Conservation (phyloP, 2,888 invertebrate genomes). For the Tricholauxania praeusta region DNA sequence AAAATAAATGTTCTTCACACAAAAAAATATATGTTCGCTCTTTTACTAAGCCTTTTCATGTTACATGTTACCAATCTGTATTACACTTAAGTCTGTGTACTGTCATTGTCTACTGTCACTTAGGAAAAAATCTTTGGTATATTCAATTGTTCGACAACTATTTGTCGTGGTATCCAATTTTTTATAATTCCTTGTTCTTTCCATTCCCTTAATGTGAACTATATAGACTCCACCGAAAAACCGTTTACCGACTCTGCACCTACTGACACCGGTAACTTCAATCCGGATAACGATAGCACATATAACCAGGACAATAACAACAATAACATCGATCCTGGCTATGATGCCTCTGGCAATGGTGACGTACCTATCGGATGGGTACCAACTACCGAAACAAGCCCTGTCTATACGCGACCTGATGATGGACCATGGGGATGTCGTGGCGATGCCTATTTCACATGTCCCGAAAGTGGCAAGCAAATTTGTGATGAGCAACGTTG, state of each 20-base stretch:
- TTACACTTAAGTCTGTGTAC: no score
- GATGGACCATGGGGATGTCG: slow-evolving; percentile 53
- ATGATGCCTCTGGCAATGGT: slow-evolving; percentile 51
- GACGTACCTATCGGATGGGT: neutral
- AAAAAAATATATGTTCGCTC: no score
- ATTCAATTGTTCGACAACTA: no score
- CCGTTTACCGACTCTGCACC: slow-evolving; percentile 19
- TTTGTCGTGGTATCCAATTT: no score
- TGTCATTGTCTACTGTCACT: no score
- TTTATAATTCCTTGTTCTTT: no score
- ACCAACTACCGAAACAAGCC: slow-evolving; percentile 47
- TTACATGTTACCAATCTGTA: no score
- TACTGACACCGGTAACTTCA: slow-evolving; percentile 4
- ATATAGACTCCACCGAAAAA: slow-evolving; percentile 13
- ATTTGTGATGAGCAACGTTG: slow-evolving; percentile 64
- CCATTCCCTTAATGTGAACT: slow-evolving; percentile 2
- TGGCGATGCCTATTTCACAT: slow-evolving; percentile 60
- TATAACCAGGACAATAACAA: neutral
- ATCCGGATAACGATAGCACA: neutral
- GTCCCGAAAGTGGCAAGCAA: slow-evolving; percentile 49
- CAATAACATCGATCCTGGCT: slow-evolving; percentile 22
- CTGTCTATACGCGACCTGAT: slow-evolving; percentile 40
- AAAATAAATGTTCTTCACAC: no score
- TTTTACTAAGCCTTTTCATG: no score
- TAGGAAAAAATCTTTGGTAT: no score